These are phyloP conservation scores for Sinocyclocheilus rhinocerous DNA, from an alignment of 2,113 vertebrate genomes.

Conservation along the genomic window DNA sequence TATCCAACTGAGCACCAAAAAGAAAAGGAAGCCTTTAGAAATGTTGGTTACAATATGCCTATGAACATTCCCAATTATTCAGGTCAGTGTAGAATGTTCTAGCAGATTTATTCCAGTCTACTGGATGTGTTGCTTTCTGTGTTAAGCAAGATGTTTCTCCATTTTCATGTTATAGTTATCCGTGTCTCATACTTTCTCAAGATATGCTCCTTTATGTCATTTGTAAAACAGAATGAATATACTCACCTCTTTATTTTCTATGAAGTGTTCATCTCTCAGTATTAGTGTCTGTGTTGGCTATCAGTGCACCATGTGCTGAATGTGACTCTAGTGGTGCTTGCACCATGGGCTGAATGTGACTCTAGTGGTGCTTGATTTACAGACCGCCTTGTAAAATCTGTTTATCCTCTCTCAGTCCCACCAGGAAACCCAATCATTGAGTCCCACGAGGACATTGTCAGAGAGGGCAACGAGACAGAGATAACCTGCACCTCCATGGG, in stretches of 20 bases:
- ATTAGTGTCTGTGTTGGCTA: background rate
- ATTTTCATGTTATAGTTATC: background rate
- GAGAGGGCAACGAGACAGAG: conserved; percentile 95
- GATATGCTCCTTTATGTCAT: background rate
- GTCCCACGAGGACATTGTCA: conserved; percentile 85
- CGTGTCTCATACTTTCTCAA: background rate
- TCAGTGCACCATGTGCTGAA: background rate
- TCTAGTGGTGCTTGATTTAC: conserved; percentile 46
- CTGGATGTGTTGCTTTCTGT: conserved; percentile 6
- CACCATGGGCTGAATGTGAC: background rate
- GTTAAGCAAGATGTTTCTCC: background rate
- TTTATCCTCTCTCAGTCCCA: conserved; percentile 79
- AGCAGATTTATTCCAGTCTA: background rate
- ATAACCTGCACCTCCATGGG: conserved; percentile 95
- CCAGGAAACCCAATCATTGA: conserved; percentile 95
- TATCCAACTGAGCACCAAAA: background rate
- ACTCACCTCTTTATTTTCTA: background rate
- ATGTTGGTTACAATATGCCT: background rate
- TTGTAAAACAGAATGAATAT: background rate
- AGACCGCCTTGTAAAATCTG: conserved; percentile 3
- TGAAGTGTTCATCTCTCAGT: background rate
- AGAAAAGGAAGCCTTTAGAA: background rate
- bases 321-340: no score
- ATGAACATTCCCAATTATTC: conserved; percentile 4
- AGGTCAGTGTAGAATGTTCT: background rate